phyloP scores from a whole-genome alignment of 2,797 vertebrate species.

The Phoxinus dragarum region DNA sequence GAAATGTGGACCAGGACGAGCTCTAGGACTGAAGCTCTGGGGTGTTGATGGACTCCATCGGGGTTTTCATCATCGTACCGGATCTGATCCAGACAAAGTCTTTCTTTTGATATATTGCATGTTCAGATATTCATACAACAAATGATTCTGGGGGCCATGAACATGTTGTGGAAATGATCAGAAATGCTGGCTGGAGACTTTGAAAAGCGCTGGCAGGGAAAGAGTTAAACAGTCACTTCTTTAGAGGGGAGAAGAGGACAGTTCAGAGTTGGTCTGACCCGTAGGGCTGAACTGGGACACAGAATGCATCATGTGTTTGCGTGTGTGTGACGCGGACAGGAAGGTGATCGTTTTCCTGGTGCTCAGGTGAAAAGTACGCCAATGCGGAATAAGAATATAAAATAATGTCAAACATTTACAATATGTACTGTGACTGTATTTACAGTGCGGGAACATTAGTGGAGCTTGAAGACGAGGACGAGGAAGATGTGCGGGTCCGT shows the following conservation, averaged over 20 bases:
- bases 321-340: neutral
- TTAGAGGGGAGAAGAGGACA: neutral
- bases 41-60: no score
- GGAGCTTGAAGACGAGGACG: neutral
- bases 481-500: neutral
- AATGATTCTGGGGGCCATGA: no score
- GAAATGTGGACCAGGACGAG: no score
- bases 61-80: no score
- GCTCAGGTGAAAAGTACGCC: slow-evolving; percentile 75
- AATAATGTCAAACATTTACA: slow-evolving; percentile 86
- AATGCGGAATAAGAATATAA: slow-evolving; percentile 79
- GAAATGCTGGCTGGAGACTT: no score
- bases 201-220: no score
- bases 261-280: neutral
- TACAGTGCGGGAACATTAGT: slow-evolving; percentile 51
- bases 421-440: slow-evolving; percentile 63
- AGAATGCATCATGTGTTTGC: neutral
- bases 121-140: no score
- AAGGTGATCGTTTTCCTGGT: neutral
- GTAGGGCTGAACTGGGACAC: neutral
- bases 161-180: no score
- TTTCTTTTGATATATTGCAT: no score
- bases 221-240: no score
- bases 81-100: no score
- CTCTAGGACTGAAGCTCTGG: no score